Base-by-base conservation (phyloP, 2,888 invertebrate species). In the Agrilus mali region DNA sequence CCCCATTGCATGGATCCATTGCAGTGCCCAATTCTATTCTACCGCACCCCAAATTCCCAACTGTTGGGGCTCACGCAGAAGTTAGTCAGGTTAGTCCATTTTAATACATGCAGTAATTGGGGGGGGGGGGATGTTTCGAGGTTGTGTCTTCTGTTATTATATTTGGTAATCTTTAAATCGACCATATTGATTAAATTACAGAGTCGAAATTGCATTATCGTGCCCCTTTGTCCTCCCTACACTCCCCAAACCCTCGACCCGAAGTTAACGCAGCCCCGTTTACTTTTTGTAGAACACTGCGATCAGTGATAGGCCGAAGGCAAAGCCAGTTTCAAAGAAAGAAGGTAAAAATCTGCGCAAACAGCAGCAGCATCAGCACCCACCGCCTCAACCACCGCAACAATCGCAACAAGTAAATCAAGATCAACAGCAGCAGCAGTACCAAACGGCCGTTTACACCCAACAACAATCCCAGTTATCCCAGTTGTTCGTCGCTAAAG, bases 221-320 rank as follows among this genome's bases (percentile, higher is more conserved):
- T 16, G 13, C 27, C 10, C 27, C 27, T 10, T 27, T 27, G 27
- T 10, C 10, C 2, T 27, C 27, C 27, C 10, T 27, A 27, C 27
- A 10, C 8, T 10, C 27, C 27, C 10, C 10, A 27, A 22, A 22
- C 2, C 27, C 27, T 10, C 27, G 27, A 8, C 10, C 27, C 27
- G 27, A 27, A 27, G 27, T 27, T 27, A 27, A 27, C 27, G 27
- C 10, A 8, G 10, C 10, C 27, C 27, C 27, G 27, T 27, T 27
- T 27, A 27, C 27, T 44, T 42, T 45, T 45, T 51, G 39, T 68
- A 81, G 70, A 79, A 76, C 59, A 83, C 82, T 46, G 82, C 85
- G 50, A 83, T 86, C 56, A 84, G 84, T 68, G 87, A 88, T 67
- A 77, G 87, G 56, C 85, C 86, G 46, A 86, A 86, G 66, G 86